These are phyloP conservation scores for Gastracanthus pulcherrimus DNA, from an alignment of 2,888 invertebrate genomes.

Conservation along the genomic window DNA sequence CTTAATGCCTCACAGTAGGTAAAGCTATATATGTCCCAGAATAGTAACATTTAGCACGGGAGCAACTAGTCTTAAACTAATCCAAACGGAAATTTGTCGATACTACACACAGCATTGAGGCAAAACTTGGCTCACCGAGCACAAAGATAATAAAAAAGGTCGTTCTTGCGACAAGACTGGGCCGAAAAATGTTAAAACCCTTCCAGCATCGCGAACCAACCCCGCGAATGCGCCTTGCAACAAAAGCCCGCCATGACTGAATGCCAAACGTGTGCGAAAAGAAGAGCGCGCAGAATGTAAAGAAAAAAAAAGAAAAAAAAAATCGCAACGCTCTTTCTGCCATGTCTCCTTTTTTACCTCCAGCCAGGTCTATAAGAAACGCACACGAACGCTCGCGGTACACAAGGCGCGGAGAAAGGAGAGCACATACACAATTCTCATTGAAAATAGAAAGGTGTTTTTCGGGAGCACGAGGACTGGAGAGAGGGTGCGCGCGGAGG, in stretches of 20 bases:
- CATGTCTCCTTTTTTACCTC: background rate
- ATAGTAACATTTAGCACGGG: background rate
- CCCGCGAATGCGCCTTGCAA: background rate
- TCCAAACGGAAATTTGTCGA: background rate
- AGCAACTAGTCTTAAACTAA: background rate
- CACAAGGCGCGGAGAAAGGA: constrained; percentile 22
- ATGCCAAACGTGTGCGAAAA: constrained; percentile 25
- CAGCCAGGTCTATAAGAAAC: background rate
- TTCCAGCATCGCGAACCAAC: constrained; percentile 18
- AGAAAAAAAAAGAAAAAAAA: constrained; percentile 23
- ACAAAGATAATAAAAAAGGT: background rate
- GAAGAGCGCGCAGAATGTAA: constrained; percentile 5
- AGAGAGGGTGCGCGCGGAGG: background rate
- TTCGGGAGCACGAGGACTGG: background rate
- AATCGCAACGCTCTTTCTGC: constrained; percentile 46
- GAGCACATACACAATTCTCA: constrained; percentile 42
- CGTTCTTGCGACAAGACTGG: constrained; percentile 14
- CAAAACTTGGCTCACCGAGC: background rate
- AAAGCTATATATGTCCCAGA: background rate
- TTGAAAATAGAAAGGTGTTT: constrained; percentile 50
- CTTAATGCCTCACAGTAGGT: no score
- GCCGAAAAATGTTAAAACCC: constrained; percentile 35
- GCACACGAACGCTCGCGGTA: constrained; percentile 5
- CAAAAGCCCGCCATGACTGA: constrained; percentile 33
- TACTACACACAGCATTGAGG: background rate